Evolutionary conservation across 2,797 vertebrate species (phyloP).

Genomic region (Ctenochaetus hawaiiensis): DNA sequence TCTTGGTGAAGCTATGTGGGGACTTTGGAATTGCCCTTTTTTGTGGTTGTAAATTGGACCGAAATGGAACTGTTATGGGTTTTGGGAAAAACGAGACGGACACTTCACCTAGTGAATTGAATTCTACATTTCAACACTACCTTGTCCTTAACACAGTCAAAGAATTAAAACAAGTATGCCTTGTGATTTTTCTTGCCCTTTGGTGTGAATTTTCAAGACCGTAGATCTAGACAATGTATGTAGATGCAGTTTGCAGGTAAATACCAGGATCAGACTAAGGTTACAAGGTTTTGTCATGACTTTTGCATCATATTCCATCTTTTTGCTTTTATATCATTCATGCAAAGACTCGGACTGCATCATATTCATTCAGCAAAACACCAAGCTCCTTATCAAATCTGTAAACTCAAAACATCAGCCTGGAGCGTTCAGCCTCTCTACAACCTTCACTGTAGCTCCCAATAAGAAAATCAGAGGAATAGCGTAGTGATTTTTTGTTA

Average conservation of each 20-base stretch:
- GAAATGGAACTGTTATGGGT: no score
- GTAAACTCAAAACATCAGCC: conserved; percentile 23
- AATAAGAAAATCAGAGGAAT: conserved; percentile 55
- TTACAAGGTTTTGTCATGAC: not conserved
- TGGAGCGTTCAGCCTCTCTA: conserved; percentile 9
- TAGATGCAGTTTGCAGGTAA: not conserved
- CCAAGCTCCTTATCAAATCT: conserved; percentile 26
- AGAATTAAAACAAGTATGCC: no score
- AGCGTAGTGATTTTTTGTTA: conserved; percentile 70
- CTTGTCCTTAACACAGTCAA: no score
- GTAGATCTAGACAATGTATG: not conserved
- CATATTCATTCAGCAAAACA: conserved; percentile 11
- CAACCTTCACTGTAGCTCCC: conserved; percentile 50
- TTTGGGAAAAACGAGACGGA: no score
- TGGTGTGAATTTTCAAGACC: not conserved
- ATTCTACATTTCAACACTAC: no score
- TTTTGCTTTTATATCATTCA: not conserved
- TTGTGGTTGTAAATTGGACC: no score
- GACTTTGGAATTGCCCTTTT: no score
- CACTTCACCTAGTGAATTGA: no score
- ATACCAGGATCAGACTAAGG: not conserved
- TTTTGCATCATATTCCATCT: not conserved
- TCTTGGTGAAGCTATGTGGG: no score
- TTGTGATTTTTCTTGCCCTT: no score
- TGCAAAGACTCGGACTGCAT: not conserved